Evolutionary conservation across 2,113 vertebrate genomes (phyloP).

Genomic region (Leptosomus discolor): DNA sequence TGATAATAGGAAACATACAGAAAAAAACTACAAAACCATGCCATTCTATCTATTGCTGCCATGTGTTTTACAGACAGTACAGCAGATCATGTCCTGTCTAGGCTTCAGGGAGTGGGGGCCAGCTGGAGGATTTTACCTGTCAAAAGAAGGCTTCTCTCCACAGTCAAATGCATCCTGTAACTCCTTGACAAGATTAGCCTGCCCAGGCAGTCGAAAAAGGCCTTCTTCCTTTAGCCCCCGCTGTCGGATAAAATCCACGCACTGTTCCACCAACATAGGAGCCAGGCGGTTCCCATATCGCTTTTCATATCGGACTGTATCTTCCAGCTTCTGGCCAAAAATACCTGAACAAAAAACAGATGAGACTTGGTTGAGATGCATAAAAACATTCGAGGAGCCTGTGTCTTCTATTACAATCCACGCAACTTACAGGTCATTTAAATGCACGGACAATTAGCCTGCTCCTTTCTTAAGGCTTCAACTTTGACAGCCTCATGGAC

Average conservation of each 20-base stretch:
- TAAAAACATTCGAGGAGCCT: not conserved
- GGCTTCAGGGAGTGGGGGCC: not conserved
- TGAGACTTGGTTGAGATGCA: not conserved
- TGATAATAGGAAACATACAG: not conserved
- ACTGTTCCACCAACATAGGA: slow-evolving; percentile 95
- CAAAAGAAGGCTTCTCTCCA: slow-evolving; percentile 94
- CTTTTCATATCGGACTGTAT: slow-evolving; percentile 91
- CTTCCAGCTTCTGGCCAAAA: slow-evolving; percentile 97
- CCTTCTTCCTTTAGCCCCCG: slow-evolving; percentile 92
- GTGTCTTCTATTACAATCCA: not conserved
- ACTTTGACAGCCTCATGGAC: not conserved
- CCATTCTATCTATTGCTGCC: not conserved
- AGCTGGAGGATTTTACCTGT: slow-evolving; percentile 78
- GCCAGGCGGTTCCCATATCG: slow-evolving; percentile 89
- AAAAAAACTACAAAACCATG: not conserved
- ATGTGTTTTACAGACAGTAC: not conserved
- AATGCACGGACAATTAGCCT: not conserved
- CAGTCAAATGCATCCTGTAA: slow-evolving; percentile 96
- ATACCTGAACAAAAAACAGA: slow-evolving; percentile 79
- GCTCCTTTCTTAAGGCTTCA: not conserved
- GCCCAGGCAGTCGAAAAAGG: slow-evolving; percentile 91
- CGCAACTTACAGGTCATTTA: fast-evolving
- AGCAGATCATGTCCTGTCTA: not conserved
- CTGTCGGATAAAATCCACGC: slow-evolving; percentile 93
- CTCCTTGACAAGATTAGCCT: slow-evolving; percentile 97